Evolutionary conservation across 2,797 vertebrate species (phyloP).

Genomic region (Brachymystax lenok): DNA sequence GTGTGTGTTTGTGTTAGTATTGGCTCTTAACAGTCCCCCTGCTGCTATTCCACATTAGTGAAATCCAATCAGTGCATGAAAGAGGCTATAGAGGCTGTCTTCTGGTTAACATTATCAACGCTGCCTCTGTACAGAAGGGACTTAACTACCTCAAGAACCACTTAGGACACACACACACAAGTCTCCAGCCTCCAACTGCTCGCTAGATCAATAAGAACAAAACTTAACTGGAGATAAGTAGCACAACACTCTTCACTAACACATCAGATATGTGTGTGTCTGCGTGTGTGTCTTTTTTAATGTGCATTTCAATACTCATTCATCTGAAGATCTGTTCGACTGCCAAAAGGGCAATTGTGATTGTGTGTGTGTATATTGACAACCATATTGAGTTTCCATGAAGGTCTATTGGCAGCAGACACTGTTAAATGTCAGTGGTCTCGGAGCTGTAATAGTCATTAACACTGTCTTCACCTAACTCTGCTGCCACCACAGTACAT

Average conservation of each 20-base stretch:
- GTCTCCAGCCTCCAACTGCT: slow-evolving; percentile 17
- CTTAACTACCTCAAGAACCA: neutral
- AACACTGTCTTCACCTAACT: neutral
- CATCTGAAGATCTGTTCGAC: slow-evolving; percentile 1
- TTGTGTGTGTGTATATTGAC: neutral
- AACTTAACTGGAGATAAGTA: slow-evolving; percentile 38
- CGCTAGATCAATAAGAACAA: slow-evolving; percentile 44
- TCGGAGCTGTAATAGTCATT: slow-evolving; percentile 25
- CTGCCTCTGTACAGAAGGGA: neutral
- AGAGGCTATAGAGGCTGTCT: neutral
- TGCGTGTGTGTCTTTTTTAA: neutral
- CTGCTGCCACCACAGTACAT: neutral
- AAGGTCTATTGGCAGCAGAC: slow-evolving; percentile 17
- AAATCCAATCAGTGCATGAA: neutral
- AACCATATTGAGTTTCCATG: neutral
- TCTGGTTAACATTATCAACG: neutral
- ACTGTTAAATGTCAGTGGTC: slow-evolving; percentile 12
- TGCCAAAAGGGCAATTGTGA: neutral
- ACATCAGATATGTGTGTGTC: neutral
- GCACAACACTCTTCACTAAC: neutral
- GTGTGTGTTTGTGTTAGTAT: neutral
- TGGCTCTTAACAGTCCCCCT: neutral
- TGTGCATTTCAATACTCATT: slow-evolving; percentile 15
- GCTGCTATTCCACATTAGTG: neutral
- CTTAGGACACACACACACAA: neutral